Evolutionary conservation across 2,113 vertebrate species (phyloP).

Genomic region (Sphyrna mokarran): DNA sequence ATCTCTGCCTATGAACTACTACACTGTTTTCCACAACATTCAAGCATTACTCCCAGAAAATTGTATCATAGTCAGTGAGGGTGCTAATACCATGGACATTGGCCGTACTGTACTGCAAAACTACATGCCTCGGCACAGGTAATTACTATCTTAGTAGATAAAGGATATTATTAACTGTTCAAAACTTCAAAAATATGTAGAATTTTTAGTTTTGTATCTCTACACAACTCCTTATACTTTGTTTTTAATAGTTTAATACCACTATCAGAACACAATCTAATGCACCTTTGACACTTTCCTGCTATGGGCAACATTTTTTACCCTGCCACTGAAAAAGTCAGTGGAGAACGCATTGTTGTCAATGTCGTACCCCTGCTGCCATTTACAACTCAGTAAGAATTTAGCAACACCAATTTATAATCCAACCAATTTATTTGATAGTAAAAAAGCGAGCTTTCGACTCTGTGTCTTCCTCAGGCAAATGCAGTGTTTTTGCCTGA

Average conservation of each 20-base stretch:
- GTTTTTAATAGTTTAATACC: neutral
- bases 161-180: neutral
- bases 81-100: conserved; percentile 97
- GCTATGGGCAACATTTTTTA: too few species aligned
- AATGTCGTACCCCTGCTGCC: too few species aligned
- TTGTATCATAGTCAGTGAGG: conserved; percentile 87
- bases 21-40: conserved; percentile 80
- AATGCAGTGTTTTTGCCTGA: too few species aligned
- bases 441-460: too few species aligned
- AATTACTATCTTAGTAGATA: conserved; percentile 32
- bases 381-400: too few species aligned
- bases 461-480: too few species aligned
- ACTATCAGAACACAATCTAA: neutral
- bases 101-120: conserved; percentile 89
- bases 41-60: conserved; percentile 74
- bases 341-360: too few species aligned
- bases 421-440: too few species aligned
- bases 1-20: conserved; percentile 85
- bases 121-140: conserved; percentile 79
- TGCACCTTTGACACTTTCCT: neutral
- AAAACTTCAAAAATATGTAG: neutral
- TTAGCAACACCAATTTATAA: too few species aligned
- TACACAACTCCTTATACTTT: neutral
- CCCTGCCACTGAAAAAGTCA: too few species aligned
- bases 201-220: neutral